Evolutionary conservation across 2,888 invertebrate genomes (phyloP).

Genomic region (Diarsia brunnea): DNA sequence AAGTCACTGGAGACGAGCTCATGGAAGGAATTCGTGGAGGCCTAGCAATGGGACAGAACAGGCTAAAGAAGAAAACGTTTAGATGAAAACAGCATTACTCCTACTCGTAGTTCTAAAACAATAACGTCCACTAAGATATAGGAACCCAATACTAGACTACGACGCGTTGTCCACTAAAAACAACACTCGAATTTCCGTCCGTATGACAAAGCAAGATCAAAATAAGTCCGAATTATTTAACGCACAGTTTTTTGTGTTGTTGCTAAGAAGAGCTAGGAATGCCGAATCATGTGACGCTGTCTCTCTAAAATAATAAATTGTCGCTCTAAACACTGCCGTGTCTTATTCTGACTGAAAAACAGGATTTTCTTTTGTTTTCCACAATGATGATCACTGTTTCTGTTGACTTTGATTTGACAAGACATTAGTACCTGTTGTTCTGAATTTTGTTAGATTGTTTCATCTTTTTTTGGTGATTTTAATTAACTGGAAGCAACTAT

Average conservation of each 20-base stretch:
- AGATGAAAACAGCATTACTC: not conserved
- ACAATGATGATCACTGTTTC: constrained; percentile 42
- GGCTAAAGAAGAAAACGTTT: rapidly evolving
- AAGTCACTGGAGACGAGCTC: not conserved
- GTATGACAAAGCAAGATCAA: constrained; percentile 71
- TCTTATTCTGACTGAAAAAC: constrained; percentile 44
- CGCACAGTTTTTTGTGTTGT: constrained; percentile 71
- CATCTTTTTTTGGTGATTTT: not conserved
- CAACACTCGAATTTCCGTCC: constrained; percentile 36
- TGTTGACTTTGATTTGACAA: constrained; percentile 48
- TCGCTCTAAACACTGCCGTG: constrained; percentile 51
- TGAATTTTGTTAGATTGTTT: constrained; percentile 1
- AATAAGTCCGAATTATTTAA: constrained; percentile 71
- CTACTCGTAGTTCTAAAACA: constrained; percentile 7
- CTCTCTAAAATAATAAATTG: constrained; percentile 62
- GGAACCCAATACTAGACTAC: constrained; percentile 5
- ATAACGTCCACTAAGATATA: not conserved
- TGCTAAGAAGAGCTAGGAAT: constrained; percentile 76
- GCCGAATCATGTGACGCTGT: constrained; percentile 66
- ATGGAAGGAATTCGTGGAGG: not conserved
- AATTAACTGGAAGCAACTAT: not conserved
- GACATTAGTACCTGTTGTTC: constrained; percentile 30
- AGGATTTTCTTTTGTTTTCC: constrained; percentile 53
- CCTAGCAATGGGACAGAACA: not conserved
- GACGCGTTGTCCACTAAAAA: constrained; percentile 18